These are phyloP conservation scores for Himalopsyche kuldschensis DNA, from an alignment of 2,888 invertebrate genomes.

Conservation along the genomic window DNA sequence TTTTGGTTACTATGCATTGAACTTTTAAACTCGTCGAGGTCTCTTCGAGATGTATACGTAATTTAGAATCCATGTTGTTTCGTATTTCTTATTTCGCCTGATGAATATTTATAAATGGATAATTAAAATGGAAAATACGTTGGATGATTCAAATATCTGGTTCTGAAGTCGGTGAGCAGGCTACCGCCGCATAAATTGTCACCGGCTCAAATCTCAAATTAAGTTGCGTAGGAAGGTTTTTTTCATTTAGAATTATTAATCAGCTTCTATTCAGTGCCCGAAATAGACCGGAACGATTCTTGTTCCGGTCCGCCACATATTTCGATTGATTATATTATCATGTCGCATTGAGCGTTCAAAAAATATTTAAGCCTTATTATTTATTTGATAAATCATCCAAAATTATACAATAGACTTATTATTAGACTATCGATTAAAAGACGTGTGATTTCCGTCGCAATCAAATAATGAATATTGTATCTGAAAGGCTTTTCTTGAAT, in stretches of 20 bases:
- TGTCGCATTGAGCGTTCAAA: no score
- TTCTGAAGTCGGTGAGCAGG: neutral
- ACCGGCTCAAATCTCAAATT: slow-evolving; percentile 16
- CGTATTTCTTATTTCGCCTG: neutral
- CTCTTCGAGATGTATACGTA: neutral
- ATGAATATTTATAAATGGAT: slow-evolving; percentile 3
- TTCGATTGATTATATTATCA: neutral
- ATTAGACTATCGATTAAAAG: no score
- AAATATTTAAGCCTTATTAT: no score
- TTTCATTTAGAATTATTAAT: neutral
- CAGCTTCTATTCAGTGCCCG: neutral
- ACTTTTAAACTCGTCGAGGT: neutral
- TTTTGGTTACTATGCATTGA: neutral
- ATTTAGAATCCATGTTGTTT: neutral
- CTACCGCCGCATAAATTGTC: slow-evolving; percentile 18
- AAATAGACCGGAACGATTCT: neutral
- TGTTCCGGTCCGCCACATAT: neutral
- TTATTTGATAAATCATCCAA: no score
- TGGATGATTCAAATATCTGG: neutral
- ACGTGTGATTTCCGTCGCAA: no score
- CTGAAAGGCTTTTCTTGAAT: no score
- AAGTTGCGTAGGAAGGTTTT: slow-evolving; percentile 16
- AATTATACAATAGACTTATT: no score
- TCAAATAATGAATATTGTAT: no score
- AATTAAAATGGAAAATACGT: slow-evolving; percentile 1